Evolutionary conservation across 2,888 invertebrate species (phyloP).

Genomic region (Drosophila longiperda): DNA sequence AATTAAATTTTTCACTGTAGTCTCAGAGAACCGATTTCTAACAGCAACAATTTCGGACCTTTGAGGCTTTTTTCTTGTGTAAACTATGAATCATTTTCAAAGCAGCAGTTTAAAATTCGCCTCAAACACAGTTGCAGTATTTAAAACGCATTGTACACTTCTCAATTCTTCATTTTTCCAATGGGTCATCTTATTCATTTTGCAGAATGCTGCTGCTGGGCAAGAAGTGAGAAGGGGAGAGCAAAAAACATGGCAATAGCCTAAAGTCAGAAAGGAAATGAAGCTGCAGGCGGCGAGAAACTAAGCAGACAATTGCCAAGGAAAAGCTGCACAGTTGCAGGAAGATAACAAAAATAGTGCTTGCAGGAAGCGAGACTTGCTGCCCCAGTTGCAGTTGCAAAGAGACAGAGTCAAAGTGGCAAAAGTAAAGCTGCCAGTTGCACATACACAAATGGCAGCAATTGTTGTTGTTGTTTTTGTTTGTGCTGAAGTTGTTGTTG

Average conservation of each 20-base stretch:
- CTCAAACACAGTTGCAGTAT: slow-evolving; percentile 7
- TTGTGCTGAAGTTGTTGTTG: slow-evolving; percentile 9
- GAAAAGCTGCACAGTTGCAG: slow-evolving; percentile 33
- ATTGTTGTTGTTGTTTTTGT: slow-evolving; percentile 13
- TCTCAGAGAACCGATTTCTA: background rate
- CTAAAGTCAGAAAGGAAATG: slow-evolving; percentile 42
- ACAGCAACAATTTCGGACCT: background rate
- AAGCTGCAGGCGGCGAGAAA: slow-evolving; percentile 48
- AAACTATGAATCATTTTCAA: background rate
- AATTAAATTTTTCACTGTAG: background rate
- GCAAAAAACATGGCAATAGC: slow-evolving; percentile 31
- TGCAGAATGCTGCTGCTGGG: background rate
- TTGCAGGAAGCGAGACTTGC: slow-evolving; percentile 17
- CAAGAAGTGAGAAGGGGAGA: background rate
- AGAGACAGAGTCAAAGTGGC: background rate
- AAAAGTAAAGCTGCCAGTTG: slow-evolving; percentile 37
- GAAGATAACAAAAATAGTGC: slow-evolving; percentile 30
- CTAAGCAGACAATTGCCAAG: slow-evolving; percentile 40
- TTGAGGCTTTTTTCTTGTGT: no score
- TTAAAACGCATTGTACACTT: slow-evolving; percentile 28
- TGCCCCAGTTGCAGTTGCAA: background rate
- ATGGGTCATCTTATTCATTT: slow-evolving; percentile 14
- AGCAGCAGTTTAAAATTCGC: background rate
- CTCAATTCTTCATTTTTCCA: slow-evolving; percentile 19
- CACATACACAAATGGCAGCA: slow-evolving; percentile 43